Conservation (phyloP, 2,888 invertebrate genomes). For the Limnephilus marmoratus region DNA sequence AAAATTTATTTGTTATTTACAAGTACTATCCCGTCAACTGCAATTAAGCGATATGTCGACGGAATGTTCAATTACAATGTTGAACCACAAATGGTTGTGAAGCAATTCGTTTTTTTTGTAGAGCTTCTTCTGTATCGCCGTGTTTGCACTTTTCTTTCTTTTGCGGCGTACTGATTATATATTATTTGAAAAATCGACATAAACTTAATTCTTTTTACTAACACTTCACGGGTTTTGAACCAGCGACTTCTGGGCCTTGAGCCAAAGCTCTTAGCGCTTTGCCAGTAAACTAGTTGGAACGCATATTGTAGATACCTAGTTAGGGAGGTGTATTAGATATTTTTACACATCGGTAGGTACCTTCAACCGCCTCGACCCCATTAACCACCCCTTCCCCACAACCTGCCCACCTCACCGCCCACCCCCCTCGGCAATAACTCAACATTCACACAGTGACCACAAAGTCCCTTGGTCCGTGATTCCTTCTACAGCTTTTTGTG, state of each 20-base stretch:
- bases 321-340: neutral
- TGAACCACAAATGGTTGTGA: no score
- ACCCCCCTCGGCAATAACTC: conserved; percentile 61
- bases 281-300: neutral
- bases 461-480: conserved; percentile 63
- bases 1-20: no score
- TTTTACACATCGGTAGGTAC: conserved; percentile 23
- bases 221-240: neutral
- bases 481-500: conserved; percentile 65
- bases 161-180: neutral
- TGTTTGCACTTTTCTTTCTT: no score
- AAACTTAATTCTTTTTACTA: neutral
- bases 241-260: neutral
- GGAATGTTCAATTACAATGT: no score
- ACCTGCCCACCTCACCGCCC: conserved; percentile 20
- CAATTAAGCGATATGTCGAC: no score
- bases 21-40: no score
- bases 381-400: neutral
- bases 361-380: conserved; percentile 32
- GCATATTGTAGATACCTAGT: neutral
- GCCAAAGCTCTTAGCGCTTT: neutral
- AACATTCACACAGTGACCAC: conserved; percentile 65
- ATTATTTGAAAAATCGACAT: neutral
- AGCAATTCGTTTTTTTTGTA: no score
- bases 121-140: no score